Percentiles rank a stretch among this genome's conserved stretches.
These are phyloP conservation scores for Platycheirus rosarum DNA, from an alignment of 2,888 invertebrate species.

Conservation along the genomic window DNA sequence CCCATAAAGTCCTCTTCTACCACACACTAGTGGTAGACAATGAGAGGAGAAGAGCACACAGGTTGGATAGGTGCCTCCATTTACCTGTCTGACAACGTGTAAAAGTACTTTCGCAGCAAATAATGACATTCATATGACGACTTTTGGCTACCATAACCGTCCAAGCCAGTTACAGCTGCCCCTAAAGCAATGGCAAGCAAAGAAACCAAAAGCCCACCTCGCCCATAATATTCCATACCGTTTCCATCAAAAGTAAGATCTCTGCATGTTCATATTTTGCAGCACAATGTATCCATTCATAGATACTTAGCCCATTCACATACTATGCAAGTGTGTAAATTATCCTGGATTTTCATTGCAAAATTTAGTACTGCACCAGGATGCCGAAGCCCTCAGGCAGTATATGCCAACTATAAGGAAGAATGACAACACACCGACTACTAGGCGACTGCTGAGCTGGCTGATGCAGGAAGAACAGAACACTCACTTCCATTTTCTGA, in stretches of 20 bases:
- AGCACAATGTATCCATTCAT: conserved; percentile 52
- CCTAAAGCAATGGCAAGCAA: neutral
- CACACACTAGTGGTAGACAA: neutral
- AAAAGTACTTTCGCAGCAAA: conserved; percentile 54
- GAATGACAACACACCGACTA: conserved; percentile 44
- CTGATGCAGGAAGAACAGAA: conserved; percentile 40
- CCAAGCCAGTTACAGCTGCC: conserved; percentile 10
- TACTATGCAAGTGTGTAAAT: conserved; percentile 66
- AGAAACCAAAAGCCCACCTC: conserved; percentile 2
- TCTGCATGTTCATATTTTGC: conserved; percentile 14
- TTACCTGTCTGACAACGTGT: conserved; percentile 29
- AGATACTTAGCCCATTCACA: conserved; percentile 69
- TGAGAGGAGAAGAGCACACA: neutral
- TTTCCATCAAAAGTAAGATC: conserved; percentile 45
- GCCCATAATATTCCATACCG: neutral
- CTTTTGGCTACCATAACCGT: conserved; percentile 41
- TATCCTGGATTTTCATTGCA: conserved; percentile 68
- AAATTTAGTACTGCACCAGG: conserved; percentile 69
- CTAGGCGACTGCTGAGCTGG: conserved; percentile 22
- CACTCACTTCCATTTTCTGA: conserved; percentile 11
- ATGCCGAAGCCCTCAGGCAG: conserved; percentile 33
- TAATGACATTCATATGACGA: conserved; percentile 62
- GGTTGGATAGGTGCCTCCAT: neutral
- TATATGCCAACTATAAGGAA: conserved; percentile 23
- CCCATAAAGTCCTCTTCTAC: conserved; percentile 23